Percentiles rank a stretch among this genome's conserved stretches.
Conservation (phyloP, 2,113 vertebrate species). For the Irena cyanogastra region DNA sequence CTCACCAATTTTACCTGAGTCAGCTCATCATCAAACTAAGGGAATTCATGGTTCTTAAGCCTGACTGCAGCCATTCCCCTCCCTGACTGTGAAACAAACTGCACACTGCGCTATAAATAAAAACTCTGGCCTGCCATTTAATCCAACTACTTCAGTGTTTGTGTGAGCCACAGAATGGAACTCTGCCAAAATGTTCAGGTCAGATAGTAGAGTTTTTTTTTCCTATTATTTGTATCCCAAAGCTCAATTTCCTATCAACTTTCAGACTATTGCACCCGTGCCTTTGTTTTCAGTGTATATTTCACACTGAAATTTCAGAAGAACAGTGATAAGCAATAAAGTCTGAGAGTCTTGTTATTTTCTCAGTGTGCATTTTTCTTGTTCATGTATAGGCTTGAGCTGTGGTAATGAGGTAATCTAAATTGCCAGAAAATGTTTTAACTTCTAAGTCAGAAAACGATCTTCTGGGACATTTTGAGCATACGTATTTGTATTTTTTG, state of each 20-base stretch:
- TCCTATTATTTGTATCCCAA: background rate
- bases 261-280: background rate
- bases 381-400: constrained; percentile 28
- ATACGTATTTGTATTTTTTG: background rate
- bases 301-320: background rate
- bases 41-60: background rate
- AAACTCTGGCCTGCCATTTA: background rate
- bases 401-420: background rate
- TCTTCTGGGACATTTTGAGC: background rate
- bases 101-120: background rate
- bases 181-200: background rate
- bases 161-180: background rate
- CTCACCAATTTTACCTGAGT: background rate
- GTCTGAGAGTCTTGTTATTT: background rate
- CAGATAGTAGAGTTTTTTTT: background rate
- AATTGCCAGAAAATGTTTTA: background rate
- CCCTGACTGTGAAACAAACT: background rate
- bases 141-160: background rate
- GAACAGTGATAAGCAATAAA: background rate
- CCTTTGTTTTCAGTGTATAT: background rate
- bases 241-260: background rate
- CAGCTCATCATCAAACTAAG: background rate
- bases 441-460: background rate
- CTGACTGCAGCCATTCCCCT: background rate
- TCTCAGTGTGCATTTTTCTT: background rate